phyloP scores from a whole-genome alignment of 2,797 vertebrate species.

The Rhinatrema bivittatum region DNA sequence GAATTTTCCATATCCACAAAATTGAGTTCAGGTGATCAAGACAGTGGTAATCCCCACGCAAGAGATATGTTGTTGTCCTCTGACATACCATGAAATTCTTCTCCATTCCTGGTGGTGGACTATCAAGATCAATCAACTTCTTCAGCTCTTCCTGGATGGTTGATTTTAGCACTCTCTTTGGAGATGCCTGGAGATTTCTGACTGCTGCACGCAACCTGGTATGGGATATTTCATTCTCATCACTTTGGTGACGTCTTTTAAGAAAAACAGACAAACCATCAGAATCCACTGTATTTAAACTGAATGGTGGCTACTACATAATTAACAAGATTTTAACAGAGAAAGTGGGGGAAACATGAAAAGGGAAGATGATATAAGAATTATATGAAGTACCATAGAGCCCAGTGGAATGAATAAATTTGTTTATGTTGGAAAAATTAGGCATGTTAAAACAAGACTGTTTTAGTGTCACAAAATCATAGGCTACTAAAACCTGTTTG shows the following conservation, averaged over 20 bases:
- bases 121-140: conserved; percentile 90
- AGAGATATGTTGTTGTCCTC: background rate
- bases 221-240: conserved; percentile 76
- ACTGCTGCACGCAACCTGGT: conserved; percentile 83
- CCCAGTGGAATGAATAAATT: conserved; percentile 19
- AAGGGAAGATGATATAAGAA: background rate
- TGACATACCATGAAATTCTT: conserved; percentile 78
- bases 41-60: too few relatives aligned
- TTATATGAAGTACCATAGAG: background rate
- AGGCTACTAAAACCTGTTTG: conserved; percentile 2
- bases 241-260: conserved; percentile 84
- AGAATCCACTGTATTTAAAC: conserved; percentile 17
- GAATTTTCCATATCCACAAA: too few relatives aligned
- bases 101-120: conserved; percentile 72
- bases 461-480: too few relatives aligned
- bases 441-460: too few relatives aligned
- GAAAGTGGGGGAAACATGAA: background rate
- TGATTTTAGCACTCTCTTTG: conserved; percentile 79
- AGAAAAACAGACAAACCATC: conserved; percentile 27
- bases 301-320: background rate
- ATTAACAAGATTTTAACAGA: background rate
- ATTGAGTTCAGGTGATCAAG: too few relatives aligned
- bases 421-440: background rate
- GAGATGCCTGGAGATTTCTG: conserved; percentile 78
- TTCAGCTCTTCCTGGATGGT: conserved; percentile 90